Evolutionary conservation across 2,888 invertebrate genomes (phyloP).

Genomic region (Galeopsomyia nigrocyanea): DNA sequence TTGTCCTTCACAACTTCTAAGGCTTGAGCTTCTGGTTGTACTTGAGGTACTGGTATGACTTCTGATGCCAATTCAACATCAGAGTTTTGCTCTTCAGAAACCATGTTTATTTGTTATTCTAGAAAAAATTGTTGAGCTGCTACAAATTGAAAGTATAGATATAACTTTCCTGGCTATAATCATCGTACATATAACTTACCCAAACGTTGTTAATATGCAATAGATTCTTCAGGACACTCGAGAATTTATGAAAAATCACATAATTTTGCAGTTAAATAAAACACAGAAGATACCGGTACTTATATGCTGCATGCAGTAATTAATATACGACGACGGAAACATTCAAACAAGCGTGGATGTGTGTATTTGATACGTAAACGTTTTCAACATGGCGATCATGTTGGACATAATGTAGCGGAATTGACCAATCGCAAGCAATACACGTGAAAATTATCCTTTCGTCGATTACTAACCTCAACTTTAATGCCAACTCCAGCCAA

Average conservation of each 20-base stretch:
- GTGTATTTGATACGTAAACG: too few relatives aligned
- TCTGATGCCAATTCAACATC: constrained; percentile 63
- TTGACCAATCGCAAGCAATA: too few relatives aligned
- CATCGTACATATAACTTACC: too few relatives aligned
- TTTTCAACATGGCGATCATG: too few relatives aligned
- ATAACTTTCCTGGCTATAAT: too few relatives aligned
- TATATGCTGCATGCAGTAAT: neutral
- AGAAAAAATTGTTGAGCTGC: too few relatives aligned
- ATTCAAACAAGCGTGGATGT: too few relatives aligned
- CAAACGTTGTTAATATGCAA: too few relatives aligned
- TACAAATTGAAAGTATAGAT: too few relatives aligned
- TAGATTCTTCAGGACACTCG: too few relatives aligned
- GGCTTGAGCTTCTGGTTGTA: constrained; percentile 45
- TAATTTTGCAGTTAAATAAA: neutral
- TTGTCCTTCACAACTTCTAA: constrained; percentile 42
- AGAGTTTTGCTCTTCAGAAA: constrained; percentile 64
- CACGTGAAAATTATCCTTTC: constrained; percentile 26
- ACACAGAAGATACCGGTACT: neutral
- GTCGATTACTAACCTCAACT: constrained; percentile 25
- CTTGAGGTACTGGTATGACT: constrained; percentile 62
- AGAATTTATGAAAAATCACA: neutral
- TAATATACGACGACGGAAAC: too few relatives aligned
- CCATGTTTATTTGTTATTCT: constrained; percentile 54
- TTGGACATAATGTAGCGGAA: too few relatives aligned
- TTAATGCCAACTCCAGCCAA: neutral